Evolutionary conservation across 2,113 vertebrate genomes (phyloP), one percentile per base, ranked within the genome.

Genomic region (Poecile atricapillus): DNA sequence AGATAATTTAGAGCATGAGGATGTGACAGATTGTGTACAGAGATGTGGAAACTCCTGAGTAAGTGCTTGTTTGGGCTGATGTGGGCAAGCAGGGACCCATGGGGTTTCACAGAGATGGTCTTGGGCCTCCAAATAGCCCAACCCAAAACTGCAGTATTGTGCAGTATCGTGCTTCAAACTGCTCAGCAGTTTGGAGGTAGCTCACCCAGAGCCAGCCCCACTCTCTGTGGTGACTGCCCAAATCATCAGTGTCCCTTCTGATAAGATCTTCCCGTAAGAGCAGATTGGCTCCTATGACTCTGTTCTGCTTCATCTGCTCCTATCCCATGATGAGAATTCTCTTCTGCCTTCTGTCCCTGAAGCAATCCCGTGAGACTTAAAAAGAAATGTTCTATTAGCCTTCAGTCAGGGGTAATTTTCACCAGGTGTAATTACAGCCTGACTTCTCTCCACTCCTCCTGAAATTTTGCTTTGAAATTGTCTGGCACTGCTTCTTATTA

Each of bases 341-440:
- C 28, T 69, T 23, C 59, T 90, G 46, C 63, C 56, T 88, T 55
- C 43, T 44, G 64, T 63, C 83, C 44, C 35, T 74, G 58, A 83
- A 77, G 43, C 27, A 49, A 86, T 81, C 79, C 60, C 0, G 0
- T 10, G 79, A 60, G 83, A 83, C n/a, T 69, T 83, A 33, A 69
- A 85, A 90, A 46, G 78, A 90, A 53, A 25, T 83, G 37, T 68
- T 90, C 75, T 59, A 67, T 83, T 81, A 93, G 73, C 75, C 56
- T 90, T 83, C 69, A 58, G 28, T 80, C 58, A 63, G 3, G 1
- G 53, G 41, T 91, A 85, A 74, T 93, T 93, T 83, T 73, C 75
- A 88, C 41, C 27, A 91, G 78, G 78, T 87, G 75, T 94, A 95
- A 96, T 96, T 94, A 94, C 93, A 87, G 30, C 39, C 80, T 87